Conservation (phyloP, 1,140 invertebrate species). For the Thereuonema tuberculata region DNA sequence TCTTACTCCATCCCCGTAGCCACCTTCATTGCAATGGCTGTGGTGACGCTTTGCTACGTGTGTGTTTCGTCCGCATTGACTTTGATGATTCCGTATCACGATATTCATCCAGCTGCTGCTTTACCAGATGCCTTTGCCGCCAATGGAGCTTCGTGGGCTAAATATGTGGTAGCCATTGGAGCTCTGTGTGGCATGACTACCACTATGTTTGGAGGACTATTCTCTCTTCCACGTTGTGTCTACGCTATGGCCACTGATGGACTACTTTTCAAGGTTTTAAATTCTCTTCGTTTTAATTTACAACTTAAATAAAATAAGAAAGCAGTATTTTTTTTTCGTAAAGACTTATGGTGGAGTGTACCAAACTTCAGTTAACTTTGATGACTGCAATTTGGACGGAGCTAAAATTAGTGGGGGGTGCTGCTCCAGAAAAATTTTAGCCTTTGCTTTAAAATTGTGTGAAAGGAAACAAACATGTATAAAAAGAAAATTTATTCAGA, state of each 20-base stretch:
- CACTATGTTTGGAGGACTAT: constrained; percentile 67
- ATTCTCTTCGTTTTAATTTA: no score
- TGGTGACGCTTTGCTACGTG: constrained; percentile 63
- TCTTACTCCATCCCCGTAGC: constrained; percentile 62
- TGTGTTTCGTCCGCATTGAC: constrained; percentile 67
- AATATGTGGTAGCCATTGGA: constrained; percentile 71
- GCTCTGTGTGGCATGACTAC: constrained; percentile 77
- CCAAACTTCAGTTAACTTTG: no score
- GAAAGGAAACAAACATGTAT: no score
- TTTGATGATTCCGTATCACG: constrained; percentile 58
- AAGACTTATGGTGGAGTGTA: no score
- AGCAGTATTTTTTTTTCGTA: no score
- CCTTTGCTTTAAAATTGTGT: no score
- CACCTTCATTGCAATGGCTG: constrained; percentile 58
- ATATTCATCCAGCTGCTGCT: constrained; percentile 56
- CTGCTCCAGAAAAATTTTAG: no score
- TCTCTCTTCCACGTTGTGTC: constrained; percentile 64
- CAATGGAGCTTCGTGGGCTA: constrained; percentile 51
- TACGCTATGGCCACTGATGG: constrained; percentile 84
- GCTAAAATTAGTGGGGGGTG: no score
- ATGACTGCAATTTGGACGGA: no score
- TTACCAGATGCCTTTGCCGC: constrained; percentile 67
- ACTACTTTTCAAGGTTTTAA: constrained; percentile 53
- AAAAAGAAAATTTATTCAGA: no score
- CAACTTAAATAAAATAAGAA: no score